Percentiles rank a stretch among this genome's conserved stretches.
These are phyloP conservation scores for Gallirallus australis DNA, from an alignment of 2,797 vertebrate species.

Conservation along the genomic window DNA sequence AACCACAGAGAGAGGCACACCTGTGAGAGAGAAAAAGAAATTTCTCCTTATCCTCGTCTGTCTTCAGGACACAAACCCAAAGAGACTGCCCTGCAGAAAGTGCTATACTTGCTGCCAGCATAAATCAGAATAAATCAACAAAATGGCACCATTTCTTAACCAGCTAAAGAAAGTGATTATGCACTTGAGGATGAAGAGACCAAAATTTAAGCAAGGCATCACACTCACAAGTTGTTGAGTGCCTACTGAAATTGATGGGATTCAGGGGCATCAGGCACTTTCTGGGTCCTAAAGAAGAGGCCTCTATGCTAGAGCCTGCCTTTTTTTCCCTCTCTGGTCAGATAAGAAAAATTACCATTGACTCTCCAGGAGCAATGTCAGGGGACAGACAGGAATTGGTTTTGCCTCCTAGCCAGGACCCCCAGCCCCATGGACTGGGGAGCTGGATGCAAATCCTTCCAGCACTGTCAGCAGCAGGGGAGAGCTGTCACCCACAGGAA, in stretches of 20 bases:
- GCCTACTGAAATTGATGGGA: not conserved
- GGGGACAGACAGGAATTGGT: fast-evolving
- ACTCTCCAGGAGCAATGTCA: not conserved
- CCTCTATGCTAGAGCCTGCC: too few relatives aligned
- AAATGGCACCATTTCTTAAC: not conserved
- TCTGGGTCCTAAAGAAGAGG: not conserved
- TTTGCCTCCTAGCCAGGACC: not conserved
- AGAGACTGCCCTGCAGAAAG: not conserved
- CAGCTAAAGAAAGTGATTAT: not conserved
- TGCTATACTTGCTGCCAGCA: not conserved
- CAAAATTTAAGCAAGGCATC: not conserved
- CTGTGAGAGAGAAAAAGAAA: not conserved
- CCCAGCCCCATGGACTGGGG: fast-evolving
- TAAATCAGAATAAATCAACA: not conserved
- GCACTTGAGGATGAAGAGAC: not conserved
- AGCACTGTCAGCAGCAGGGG: fast-evolving
- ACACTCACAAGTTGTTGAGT: fast-evolving
- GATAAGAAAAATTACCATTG: not conserved
- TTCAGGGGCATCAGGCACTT: fast-evolving
- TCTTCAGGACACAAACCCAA: not conserved
- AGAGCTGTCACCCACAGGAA: not conserved
- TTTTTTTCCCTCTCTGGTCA: not conserved
- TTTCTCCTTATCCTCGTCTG: not conserved
- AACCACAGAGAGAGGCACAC: not conserved
- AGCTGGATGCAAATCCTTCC: not conserved